These are phyloP conservation scores for Neocrepidodera transversa DNA, from an alignment of 2,888 invertebrate genomes.

Conservation along the genomic window DNA sequence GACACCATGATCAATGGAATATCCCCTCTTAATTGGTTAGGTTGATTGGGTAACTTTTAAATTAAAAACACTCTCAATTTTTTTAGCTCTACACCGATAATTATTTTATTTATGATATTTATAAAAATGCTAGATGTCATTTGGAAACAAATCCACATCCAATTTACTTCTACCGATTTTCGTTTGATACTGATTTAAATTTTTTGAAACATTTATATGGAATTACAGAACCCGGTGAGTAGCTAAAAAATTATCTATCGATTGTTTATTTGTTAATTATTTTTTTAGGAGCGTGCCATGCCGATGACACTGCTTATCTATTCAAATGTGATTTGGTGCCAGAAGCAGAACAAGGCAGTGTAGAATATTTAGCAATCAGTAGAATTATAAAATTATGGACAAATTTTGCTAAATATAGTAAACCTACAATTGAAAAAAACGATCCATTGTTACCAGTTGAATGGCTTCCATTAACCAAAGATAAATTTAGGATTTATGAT, in stretches of 20 bases:
- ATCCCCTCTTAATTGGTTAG: too few species aligned
- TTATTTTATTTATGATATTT: constrained; percentile 46
- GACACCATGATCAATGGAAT: too few species aligned
- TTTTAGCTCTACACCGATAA: constrained; percentile 50
- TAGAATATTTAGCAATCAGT: constrained; percentile 38
- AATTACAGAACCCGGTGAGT: constrained; percentile 46
- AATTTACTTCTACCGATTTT: constrained; percentile 51
- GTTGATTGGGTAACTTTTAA: too few species aligned
- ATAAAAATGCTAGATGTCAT: constrained; percentile 42
- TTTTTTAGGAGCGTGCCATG: constrained; percentile 46
- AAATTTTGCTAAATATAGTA: constrained; percentile 49
- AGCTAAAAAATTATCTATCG: neutral
- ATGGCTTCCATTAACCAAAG: constrained; percentile 48
- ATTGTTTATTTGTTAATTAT: neutral
- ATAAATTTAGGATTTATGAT: constrained; percentile 46
- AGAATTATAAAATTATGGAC: constrained; percentile 49
- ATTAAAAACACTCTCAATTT: too few species aligned
- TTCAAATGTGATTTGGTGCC: constrained; percentile 42
- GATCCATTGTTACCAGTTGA: constrained; percentile 31
- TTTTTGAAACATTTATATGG: constrained; percentile 39
- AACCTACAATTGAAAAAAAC: constrained; percentile 40
- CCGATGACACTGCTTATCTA: constrained; percentile 46
- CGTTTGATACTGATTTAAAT: constrained; percentile 45
- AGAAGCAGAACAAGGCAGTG: constrained; percentile 30
- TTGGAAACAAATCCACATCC: constrained; percentile 45